Evolutionary conservation across 2,888 invertebrate genomes (phyloP).

Genomic region (Oscheius sp.): DNA sequence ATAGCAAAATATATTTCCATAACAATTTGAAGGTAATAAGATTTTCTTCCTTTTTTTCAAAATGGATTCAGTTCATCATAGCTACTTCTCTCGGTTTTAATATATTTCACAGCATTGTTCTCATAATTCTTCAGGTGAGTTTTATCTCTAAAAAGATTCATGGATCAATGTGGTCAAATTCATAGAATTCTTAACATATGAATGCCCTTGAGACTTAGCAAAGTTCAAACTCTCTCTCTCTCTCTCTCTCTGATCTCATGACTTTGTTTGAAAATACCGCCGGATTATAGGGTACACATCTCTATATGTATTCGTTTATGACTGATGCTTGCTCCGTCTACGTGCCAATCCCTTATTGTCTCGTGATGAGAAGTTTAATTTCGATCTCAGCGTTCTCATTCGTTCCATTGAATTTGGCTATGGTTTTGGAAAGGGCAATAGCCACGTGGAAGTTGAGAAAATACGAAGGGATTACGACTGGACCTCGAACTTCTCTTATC

Average conservation of each 20-base stretch:
- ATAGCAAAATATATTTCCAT: slow-evolving; percentile 6
- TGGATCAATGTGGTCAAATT: background rate
- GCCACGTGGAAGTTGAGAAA: background rate
- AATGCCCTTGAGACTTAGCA: background rate
- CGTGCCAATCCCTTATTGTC: background rate
- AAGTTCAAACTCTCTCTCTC: background rate
- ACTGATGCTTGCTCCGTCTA: background rate
- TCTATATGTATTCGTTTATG: background rate
- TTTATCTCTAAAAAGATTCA: background rate
- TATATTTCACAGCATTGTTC: background rate
- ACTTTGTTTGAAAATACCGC: background rate
- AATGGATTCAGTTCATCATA: slow-evolving; percentile 9
- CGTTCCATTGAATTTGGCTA: background rate
- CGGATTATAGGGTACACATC: background rate
- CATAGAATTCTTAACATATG: background rate
- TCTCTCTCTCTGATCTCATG: background rate
- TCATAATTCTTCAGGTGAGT: background rate
- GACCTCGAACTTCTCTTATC: background rate
- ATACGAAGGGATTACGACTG: background rate
- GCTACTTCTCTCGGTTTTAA: background rate
- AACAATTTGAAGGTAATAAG: slow-evolving; percentile 2
- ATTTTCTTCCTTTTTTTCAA: background rate
- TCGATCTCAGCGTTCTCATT: background rate
- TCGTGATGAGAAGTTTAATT: background rate
- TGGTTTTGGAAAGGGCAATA: background rate